Evolutionary conservation across 1,140 invertebrate genomes (phyloP), one percentile per base, ranked within the genome.

Genomic region (Sweltsa coloradensis): DNA sequence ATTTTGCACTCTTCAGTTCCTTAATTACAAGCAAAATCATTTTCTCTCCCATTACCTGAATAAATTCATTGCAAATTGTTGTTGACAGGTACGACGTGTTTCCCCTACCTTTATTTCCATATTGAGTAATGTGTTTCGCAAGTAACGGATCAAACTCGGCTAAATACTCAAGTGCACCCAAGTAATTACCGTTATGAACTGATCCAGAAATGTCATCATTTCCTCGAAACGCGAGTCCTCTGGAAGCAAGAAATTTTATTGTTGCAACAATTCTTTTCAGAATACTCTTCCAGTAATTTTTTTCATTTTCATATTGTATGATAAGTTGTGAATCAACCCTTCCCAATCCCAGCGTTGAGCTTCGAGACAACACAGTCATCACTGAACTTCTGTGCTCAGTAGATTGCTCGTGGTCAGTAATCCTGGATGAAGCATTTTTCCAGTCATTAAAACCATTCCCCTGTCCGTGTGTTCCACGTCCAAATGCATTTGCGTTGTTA

Each of bases 1-100:
- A 68, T 51, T 60, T 60, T 18, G 57, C 52, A 42, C 44, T 29
- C 49, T 54, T 64, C 22, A 62, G 36, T 55, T 65, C 54, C 22
- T 57, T 29, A 26, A 57, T 41, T 41, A 64, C 63, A 31, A 50
- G 37, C 7, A 53, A 45, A 34, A 41, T 24, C 2, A 56, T 51
- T 39, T 53, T 46, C 19, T 51, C 48, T 23, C 49, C 55, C 49
- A 64, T 51, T 42, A 64, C 39, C 1, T 50, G 18, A 53, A 66
- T 58, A 36, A 68, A 51, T 49, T 66, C 57, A 45, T 61, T 53
- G 49, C 56, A 65, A 37, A 60, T 60, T 16, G 41, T 58, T 34
- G 39, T 44, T 14, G 60, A 65, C 29, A 64, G 45, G 41, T 54
- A 54, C 41, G 42, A 50, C n/a, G 53, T 54, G 47, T 48, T 53